Conservation (phyloP, 2,113 vertebrate species). For the Tursiops truncatus region DNA sequence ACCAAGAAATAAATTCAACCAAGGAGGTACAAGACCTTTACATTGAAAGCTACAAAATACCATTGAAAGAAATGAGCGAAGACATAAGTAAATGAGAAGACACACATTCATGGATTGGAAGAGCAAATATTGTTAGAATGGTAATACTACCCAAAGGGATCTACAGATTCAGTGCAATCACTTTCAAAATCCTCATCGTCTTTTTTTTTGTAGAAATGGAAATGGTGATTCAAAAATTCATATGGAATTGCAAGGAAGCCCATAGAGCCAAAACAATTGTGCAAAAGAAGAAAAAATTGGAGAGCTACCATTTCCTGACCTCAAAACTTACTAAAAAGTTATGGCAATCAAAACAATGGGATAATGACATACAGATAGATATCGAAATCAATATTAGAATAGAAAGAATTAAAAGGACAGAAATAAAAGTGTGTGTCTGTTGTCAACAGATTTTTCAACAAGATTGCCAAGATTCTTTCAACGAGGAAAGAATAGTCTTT, state of each 20-base stretch:
- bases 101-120: background rate
- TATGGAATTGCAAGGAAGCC: background rate
- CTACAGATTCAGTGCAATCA: background rate
- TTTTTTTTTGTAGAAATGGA: background rate
- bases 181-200: background rate
- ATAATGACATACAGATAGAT: background rate
- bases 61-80: background rate
- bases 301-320: background rate
- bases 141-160: background rate
- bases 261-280: background rate
- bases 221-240: background rate
- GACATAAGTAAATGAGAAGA: background rate
- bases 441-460: background rate
- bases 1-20: background rate
- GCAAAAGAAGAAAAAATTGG: background rate
- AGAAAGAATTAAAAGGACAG: background rate
- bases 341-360: background rate
- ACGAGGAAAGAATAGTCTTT: background rate
- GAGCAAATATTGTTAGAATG: background rate
- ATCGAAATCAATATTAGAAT: background rate
- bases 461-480: background rate
- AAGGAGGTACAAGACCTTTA: background rate
- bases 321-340: background rate
- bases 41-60: background rate
- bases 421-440: background rate